These are phyloP conservation scores for Trichomycterus rosablanca DNA, from an alignment of 2,113 vertebrate species.

Conservation along the genomic window DNA sequence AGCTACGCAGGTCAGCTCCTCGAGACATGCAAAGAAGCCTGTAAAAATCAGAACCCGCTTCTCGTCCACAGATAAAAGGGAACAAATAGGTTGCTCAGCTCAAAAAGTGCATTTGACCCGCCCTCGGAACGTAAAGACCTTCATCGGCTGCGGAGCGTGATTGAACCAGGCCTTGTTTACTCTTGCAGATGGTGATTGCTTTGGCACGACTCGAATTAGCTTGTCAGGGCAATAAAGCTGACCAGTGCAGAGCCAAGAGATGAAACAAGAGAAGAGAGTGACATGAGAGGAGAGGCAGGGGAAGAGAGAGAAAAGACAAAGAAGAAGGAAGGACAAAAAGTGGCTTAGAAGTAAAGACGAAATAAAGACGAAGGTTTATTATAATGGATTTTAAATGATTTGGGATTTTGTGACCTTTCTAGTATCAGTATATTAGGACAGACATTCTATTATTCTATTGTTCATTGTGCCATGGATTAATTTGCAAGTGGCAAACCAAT, in stretches of 20 bases:
- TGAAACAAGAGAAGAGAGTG: slow-evolving; percentile 12
- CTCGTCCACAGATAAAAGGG: no score
- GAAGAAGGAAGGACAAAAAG: slow-evolving; percentile 6
- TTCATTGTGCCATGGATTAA: no score
- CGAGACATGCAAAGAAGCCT: not conserved
- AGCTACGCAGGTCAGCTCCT: not conserved
- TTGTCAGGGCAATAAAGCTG: slow-evolving; percentile 68
- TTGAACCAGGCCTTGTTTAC: slow-evolving; percentile 65
- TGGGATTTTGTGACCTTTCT: no score
- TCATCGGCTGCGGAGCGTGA: slow-evolving; percentile 53
- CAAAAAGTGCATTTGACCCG: slow-evolving; percentile 31
- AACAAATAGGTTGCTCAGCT: not conserved
- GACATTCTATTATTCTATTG: no score
- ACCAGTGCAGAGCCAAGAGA: slow-evolving; percentile 31
- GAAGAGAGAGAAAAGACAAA: not conserved
- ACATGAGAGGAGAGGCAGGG: not conserved
- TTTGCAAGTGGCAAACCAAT: no score
- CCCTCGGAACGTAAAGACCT: slow-evolving; percentile 49
- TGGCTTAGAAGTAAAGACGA: not conserved
- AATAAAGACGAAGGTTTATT: slow-evolving; percentile 3
- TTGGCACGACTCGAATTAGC: slow-evolving; percentile 68
- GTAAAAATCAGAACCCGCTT: not conserved
- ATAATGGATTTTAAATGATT: no score
- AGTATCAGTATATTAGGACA: no score
- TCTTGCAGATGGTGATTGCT: slow-evolving; percentile 54